Conservation (phyloP, 2,797 vertebrate genomes). For the Semotilus atromaculatus region DNA sequence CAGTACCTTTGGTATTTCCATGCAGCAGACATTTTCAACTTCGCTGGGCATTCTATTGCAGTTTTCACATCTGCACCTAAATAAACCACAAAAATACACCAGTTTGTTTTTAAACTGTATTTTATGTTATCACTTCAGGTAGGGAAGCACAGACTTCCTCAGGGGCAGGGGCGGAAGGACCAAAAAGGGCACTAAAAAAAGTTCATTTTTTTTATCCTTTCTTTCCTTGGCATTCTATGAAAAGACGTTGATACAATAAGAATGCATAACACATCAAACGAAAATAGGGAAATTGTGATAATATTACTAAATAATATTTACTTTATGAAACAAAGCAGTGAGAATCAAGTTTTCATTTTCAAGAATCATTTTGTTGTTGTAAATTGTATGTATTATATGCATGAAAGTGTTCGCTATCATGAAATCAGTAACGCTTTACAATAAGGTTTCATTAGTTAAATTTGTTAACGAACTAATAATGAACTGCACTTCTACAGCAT, state of each 20-base stretch:
- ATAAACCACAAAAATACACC: background rate
- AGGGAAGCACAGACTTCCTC: too few species aligned
- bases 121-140: background rate
- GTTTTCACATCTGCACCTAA: constrained; percentile 17
- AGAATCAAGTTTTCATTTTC: background rate
- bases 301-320: background rate
- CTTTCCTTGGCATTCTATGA: background rate
- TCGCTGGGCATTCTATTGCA: background rate
- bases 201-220: background rate
- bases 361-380: background rate
- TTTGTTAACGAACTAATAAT: too few species aligned
- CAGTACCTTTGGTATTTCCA: background rate
- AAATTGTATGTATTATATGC: background rate
- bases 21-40: constrained; percentile 4
- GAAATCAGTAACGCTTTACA: background rate
- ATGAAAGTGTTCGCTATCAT: background rate
- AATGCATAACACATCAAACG: background rate
- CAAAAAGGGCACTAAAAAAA: background rate
- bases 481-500: too few species aligned
- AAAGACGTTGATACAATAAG: background rate
- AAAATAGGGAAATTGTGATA: background rate
- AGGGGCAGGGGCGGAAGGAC: too few species aligned
- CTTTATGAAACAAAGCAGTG: background rate
- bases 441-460: too few species aligned
- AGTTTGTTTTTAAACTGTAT: background rate